Percentiles rank a stretch among this genome's conserved stretches.
Conservation (phyloP, 2,797 vertebrate genomes). For the Sylvilagus floridanus region DNA sequence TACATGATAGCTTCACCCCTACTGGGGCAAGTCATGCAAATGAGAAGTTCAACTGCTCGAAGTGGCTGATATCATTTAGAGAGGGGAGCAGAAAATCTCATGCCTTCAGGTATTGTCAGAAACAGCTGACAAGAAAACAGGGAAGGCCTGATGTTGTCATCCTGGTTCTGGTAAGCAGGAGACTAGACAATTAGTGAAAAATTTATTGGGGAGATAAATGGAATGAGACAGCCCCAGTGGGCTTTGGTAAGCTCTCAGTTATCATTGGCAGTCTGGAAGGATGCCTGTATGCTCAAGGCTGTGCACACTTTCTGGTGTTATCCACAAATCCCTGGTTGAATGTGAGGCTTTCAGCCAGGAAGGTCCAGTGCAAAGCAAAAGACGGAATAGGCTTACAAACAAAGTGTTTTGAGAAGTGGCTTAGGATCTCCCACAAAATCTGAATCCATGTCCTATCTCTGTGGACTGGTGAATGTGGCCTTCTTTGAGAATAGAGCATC, state of each 20-base stretch:
- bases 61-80: neutral
- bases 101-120: neutral
- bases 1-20: too few relatives aligned
- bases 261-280: neutral
- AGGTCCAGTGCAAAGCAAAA: neutral
- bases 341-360: neutral
- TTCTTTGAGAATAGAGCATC: neutral
- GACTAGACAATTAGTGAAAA: neutral
- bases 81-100: neutral
- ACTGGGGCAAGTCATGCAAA: neutral
- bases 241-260: neutral
- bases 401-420: neutral
- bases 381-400: neutral
- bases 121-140: neutral
- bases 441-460: neutral
- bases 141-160: neutral
- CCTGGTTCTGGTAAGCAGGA: slow-evolving; percentile 5
- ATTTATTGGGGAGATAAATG: neutral
- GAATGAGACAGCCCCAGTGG: neutral
- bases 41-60: neutral
- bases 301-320: neutral
- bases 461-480: neutral
- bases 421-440: neutral
- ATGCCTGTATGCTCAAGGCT: neutral
- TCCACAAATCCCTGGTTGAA: slow-evolving; percentile 17